Percentiles rank a stretch among this genome's conserved stretches.
These are phyloP conservation scores for Gymnopithys bicolor DNA, from an alignment of 2,797 vertebrate species.

Conservation along the genomic window DNA sequence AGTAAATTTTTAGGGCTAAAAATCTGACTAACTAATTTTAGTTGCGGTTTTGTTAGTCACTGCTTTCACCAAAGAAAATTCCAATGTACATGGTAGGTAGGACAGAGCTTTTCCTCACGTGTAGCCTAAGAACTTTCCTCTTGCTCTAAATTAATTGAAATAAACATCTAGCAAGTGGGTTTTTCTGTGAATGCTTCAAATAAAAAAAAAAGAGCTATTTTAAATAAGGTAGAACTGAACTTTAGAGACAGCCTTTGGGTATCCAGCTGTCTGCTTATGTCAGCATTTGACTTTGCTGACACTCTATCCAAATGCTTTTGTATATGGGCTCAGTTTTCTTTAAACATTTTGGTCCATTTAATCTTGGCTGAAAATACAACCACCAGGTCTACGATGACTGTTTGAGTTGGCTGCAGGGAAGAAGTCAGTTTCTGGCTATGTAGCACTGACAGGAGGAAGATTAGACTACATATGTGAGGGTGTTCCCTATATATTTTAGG, in stretches of 20 bases:
- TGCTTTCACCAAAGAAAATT: background rate
- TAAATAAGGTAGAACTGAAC: background rate
- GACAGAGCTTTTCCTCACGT: background rate
- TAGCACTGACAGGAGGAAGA: background rate
- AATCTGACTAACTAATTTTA: background rate
- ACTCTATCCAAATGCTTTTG: background rate
- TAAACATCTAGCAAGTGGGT: background rate
- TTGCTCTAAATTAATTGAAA: background rate
- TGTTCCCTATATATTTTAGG: background rate
- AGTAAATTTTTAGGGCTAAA: background rate
- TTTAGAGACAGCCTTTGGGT: background rate
- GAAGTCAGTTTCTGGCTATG: background rate
- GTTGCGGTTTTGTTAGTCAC: background rate
- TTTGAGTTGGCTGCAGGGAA: slow-evolving; percentile 25
- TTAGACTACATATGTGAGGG: background rate
- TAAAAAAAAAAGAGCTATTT: background rate
- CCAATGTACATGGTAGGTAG: background rate
- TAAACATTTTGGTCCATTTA: slow-evolving; percentile 8
- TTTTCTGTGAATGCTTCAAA: background rate
- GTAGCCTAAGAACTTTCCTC: background rate
- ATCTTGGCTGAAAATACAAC: slow-evolving; percentile 31
- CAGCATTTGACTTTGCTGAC: slow-evolving; percentile 25
- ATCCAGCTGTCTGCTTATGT: slow-evolving; percentile 27
- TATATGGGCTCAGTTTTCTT: background rate
- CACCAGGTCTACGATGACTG: background rate